Evolutionary conservation across 2,888 invertebrate genomes (phyloP), one percentile per base, ranked within the genome.

Genomic region (Tachystola acroxantha): DNA sequence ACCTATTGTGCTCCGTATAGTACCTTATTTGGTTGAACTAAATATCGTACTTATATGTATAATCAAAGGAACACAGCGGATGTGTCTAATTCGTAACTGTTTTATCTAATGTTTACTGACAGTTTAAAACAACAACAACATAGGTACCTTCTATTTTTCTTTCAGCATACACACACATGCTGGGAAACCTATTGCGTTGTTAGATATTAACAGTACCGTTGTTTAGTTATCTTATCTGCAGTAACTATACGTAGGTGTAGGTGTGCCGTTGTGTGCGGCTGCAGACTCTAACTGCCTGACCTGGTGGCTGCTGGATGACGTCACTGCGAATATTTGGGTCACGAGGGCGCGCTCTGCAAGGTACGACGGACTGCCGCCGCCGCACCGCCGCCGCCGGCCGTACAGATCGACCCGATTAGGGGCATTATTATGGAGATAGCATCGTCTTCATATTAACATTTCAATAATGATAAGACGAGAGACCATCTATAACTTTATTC

Each of bases 321-420:
- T 82, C 79, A 77, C 57, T 56, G 58, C 58, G 57, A 64, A 76
- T 71, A 85, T 84, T 72, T 81, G 71, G 84, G 85, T 82, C 81
- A 85, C 56, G 69, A 68, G 77, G 73, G 64, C 79, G 66, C 27
- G 52, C 60, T 61, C 48, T 39, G 53, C 49, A 59, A 61, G 62
- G 59, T 57, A 57, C 52, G 35, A 44, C 50, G 50, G 50, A 50
- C 12, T 1, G 10, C 4, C 6, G 52, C 54, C 54, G 56, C 54
- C 45, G 48, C 58, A 40, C 42, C 48, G 52, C 53, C 34, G 31
- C 39, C 37, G 48, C 12, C 5, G 11, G 37, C 44, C 42, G 39
- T 34, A 42, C 45, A 43, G 22, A 29, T 22, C 39, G 26, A 20
- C 32, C 30, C 3, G 26, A 12, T 24, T 11, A 24, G 24, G n/a